Conservation (phyloP, 2,888 invertebrate species). For the Hedychridium roseum region DNA sequence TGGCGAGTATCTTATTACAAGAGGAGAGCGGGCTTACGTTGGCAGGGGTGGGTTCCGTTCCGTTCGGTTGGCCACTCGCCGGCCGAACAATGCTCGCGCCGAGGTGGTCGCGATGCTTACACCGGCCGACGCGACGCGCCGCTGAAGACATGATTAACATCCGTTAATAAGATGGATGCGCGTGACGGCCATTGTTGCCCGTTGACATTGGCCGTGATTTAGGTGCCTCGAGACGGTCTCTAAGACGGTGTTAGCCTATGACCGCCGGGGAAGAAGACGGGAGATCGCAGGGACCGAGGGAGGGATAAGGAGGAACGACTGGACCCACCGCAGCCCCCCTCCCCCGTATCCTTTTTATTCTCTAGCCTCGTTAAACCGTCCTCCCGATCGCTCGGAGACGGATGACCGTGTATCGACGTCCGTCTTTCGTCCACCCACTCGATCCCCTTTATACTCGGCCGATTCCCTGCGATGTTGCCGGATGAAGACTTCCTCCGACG, state of each 20-base stretch:
- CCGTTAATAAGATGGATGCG: constrained; percentile 63
- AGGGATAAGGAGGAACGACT: background rate
- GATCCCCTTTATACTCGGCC: too few relatives aligned
- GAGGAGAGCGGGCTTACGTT: constrained; percentile 22
- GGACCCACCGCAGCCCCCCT: background rate
- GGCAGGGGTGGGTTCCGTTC: constrained; percentile 44
- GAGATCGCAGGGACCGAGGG: too few relatives aligned
- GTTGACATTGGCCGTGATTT: constrained; percentile 51
- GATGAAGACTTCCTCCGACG: too few relatives aligned
- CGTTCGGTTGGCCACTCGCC: constrained; percentile 45
- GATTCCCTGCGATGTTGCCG: too few relatives aligned
- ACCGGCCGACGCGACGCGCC: constrained; percentile 56
- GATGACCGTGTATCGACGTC: too few relatives aligned
- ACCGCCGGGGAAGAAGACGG: too few relatives aligned
- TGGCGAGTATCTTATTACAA: constrained; percentile 64
- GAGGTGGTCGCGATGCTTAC: constrained; percentile 61
- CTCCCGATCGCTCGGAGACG: too few relatives aligned
- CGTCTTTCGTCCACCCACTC: too few relatives aligned
- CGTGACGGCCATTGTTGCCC: constrained; percentile 59
- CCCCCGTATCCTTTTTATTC: background rate
- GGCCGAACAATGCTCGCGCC: constrained; percentile 58
- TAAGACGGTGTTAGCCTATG: too few relatives aligned
- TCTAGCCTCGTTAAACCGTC: too few relatives aligned
- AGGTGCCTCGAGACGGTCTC: too few relatives aligned
- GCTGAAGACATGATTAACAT: constrained; percentile 64